Evolutionary conservation across 2,888 invertebrate species (phyloP).

Genomic region (Parnassius glacialis): DNA sequence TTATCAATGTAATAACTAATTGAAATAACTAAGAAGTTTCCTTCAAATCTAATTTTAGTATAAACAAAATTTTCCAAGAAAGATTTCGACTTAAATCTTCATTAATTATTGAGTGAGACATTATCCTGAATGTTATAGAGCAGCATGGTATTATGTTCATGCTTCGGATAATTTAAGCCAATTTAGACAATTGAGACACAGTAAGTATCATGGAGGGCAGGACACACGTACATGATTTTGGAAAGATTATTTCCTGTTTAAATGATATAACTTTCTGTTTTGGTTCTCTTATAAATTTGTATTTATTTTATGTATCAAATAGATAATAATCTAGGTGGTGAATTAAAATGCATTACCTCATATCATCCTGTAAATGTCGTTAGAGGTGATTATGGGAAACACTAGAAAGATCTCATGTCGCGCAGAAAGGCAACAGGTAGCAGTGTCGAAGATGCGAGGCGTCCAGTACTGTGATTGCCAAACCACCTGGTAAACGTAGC

Average conservation of each 20-base stretch:
- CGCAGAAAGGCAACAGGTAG: too few species aligned
- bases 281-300: background rate
- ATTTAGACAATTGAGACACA: slow-evolving; percentile 70
- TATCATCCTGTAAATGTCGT: too few species aligned
- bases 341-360: too few species aligned
- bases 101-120: slow-evolving; percentile 29
- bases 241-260: slow-evolving; percentile 23
- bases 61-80: slow-evolving; percentile 26
- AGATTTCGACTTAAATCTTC: slow-evolving; percentile 25
- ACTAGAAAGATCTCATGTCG: too few species aligned
- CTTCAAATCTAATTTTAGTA: too few species aligned
- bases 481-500: too few species aligned
- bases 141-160: slow-evolving; percentile 38
- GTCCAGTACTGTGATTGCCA: too few species aligned
- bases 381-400: too few species aligned
- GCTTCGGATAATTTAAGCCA: slow-evolving; percentile 60
- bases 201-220: slow-evolving; percentile 24
- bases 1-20: too few species aligned
- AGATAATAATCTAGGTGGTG: too few species aligned
- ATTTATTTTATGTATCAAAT: background rate
- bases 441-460: too few species aligned
- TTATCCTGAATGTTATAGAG: slow-evolving; percentile 57
- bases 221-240: slow-evolving; percentile 23
- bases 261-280: slow-evolving; percentile 7
- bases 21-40: too few species aligned